Evolutionary conservation across 35 echinoderm and acorn worm species (phyloP), one percentile per base, ranked within the genome.

Genomic region (Acanthaster planci): DNA sequence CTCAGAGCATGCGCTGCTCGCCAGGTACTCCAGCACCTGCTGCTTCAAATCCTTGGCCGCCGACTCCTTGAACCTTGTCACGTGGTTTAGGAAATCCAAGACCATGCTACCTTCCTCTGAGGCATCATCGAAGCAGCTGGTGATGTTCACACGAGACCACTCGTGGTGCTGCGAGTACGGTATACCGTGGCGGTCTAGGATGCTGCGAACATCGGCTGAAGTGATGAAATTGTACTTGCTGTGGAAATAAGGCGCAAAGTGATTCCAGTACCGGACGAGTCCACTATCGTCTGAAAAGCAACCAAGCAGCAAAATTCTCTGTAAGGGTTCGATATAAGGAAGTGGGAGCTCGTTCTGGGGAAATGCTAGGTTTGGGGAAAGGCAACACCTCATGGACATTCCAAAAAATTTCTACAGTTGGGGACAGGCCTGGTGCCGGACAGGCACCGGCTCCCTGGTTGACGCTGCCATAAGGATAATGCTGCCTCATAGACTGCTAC

Each of bases 41-140:
- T 36, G n/a, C n/a, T n/a, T n/a, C 82, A 90, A 26, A 32, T 67
- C 29, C 37, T 59, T 50, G 17, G 89, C 42, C 32, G 89, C 89
- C 26, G 55, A 55, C 5, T 80, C 8, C 51, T 82, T 40, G 52
- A 90, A 90, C 30, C 78, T 80, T 1, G 58, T 83, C 2, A 53
- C 79, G 47, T 78, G 67, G 16, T 81, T 90, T 38, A 90, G 58
- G 82, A 90, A 90, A 50, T 90, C 88, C 7, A 90, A 82, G 7
- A 83, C 27, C 8, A 75, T 17, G 80, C 67, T 55, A 37, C 89
- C 75, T n/a, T n/a, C n/a, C n/a, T n/a, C n/a, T n/a, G n/a, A n/a
- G n/a, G n/a, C n/a, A n/a, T n/a, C n/a, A n/a, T n/a, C n/a, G n/a
- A n/a, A n/a, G n/a, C n/a, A n/a, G n/a, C n/a, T n/a, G n/a, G n/a